Conservation (phyloP, 2,113 vertebrate species). For the Laterallus jamaicensis region DNA sequence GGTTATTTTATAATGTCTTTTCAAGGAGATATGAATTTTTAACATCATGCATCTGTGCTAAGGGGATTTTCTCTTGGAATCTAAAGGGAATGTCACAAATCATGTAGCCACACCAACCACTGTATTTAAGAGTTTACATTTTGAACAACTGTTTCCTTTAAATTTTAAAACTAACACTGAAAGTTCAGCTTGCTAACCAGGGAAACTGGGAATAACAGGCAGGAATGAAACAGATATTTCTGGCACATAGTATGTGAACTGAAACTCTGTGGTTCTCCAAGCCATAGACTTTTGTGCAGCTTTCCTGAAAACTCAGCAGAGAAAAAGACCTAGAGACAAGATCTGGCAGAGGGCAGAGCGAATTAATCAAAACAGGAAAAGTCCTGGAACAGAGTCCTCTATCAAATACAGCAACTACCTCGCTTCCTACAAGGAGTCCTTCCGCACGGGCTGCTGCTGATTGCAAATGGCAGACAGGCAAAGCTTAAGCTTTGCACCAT, state of each 20-base stretch:
- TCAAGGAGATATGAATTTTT: background rate
- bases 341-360: background rate
- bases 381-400: background rate
- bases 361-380: background rate
- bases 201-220: background rate
- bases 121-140: background rate
- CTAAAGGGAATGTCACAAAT: background rate
- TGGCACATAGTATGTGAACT: background rate
- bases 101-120: background rate
- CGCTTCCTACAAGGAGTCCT: background rate
- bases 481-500: fast-evolving
- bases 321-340: background rate
- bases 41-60: background rate
- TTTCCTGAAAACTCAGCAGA: background rate
- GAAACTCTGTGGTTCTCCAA: background rate
- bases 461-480: background rate
- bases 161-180: background rate
- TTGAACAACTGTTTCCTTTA: background rate
- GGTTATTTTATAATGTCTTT: background rate
- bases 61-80: background rate
- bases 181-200: background rate
- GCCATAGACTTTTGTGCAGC: background rate
- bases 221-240: background rate
- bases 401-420: background rate
- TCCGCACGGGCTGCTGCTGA: background rate